Base-by-base conservation (phyloP, 1,140 invertebrate species). In the Heliconius hermathena region DNA sequence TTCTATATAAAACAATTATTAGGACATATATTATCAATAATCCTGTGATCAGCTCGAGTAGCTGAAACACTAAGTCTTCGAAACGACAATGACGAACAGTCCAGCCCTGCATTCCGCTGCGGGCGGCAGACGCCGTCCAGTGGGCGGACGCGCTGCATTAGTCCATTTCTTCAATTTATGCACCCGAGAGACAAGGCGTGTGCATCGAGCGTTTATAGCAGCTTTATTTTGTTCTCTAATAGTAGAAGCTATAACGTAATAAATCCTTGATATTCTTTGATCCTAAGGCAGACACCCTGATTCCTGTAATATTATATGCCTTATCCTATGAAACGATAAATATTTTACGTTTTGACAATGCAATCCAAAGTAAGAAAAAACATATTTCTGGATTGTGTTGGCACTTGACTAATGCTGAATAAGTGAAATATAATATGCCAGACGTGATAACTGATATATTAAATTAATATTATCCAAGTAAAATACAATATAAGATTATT, bases 71-170 rank as follows among this genome's bases (percentile, higher is more conserved):
- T 66, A 66, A 66, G 22, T 66, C 60, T 66, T 16, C 13, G 13
- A 29, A 66, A 66, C 3, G 60, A 26, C 60, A 66, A 66, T 29
- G 60, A 66, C 60, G 60, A 66, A 66, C 18, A 71, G 71, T 74
- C 72, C 76, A 71, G 66, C 70, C 49, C 46, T 78, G 83, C 86
- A 84, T 86, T 83, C 82, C 81, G 73, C 77, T 77, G 80, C 76
- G 72, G 84, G 82, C 85, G 79, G 83, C 85, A 85, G 82, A 87
- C 84, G 81, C 80, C 81, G 84, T 82, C 73, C 76, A 71, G 90
- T 92, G 90, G 91, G 90, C 86, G 89, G 89, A 89, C 86, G 83
- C 78, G 57, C 71, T 88, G 82, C 85, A 86, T 89, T 89, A 90
- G 80, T 87, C 81, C 82, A 88, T 86, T 91, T 85, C 86, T 85